Percentiles rank a stretch among this genome's conserved stretches.
phyloP scores from a whole-genome alignment of 1,140 invertebrate species.

The Zaprionus inermis region DNA sequence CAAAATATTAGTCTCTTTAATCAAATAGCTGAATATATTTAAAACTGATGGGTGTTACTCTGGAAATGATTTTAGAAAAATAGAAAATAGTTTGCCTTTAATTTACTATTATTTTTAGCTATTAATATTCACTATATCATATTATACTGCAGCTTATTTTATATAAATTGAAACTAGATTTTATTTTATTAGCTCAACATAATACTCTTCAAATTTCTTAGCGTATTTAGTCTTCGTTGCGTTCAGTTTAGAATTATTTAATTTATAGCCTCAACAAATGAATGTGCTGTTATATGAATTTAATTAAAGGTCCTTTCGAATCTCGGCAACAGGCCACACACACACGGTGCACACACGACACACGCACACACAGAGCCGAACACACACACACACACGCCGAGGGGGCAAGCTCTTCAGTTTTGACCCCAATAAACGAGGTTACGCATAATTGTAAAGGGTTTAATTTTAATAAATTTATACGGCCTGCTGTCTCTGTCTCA shows the following conservation, averaged over 20 bases:
- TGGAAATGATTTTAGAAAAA: too few relatives aligned
- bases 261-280: background rate
- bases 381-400: background rate
- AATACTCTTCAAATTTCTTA: background rate
- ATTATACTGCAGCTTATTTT: too few relatives aligned
- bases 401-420: slow-evolving; percentile 21
- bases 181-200: background rate
- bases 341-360: background rate
- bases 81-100: too few relatives aligned
- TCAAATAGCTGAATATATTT: too few relatives aligned
- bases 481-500: slow-evolving; percentile 48
- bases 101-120: background rate
- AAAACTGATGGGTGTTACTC: too few relatives aligned
- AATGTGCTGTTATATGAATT: slow-evolving; percentile 35
- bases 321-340: slow-evolving; percentile 51
- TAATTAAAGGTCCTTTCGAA: slow-evolving; percentile 58
- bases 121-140: too few relatives aligned
- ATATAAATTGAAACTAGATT: too few relatives aligned
- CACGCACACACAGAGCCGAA: background rate
- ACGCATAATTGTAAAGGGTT: slow-evolving; percentile 68
- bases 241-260: background rate
- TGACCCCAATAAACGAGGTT: slow-evolving; percentile 62
- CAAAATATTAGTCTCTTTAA: too few relatives aligned
- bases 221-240: slow-evolving; percentile 2
- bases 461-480: slow-evolving; percentile 74